Evolutionary conservation across 2,888 invertebrate species (phyloP).

Genomic region (Agriopis marginaria): DNA sequence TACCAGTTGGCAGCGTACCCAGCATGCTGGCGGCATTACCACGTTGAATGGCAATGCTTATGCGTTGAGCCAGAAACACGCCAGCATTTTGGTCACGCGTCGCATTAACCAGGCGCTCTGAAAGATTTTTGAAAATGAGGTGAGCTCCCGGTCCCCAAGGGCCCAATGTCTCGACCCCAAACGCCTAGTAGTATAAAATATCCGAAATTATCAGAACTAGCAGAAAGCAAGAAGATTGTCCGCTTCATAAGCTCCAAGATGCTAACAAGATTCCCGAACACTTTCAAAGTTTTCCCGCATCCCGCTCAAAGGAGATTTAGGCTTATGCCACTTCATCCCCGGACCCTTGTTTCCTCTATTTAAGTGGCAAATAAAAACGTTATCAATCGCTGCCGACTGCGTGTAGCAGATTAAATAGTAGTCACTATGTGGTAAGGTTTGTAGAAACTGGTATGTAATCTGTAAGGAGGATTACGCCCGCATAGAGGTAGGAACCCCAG

Average conservation of each 20-base stretch:
- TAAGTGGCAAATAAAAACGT: constrained; percentile 69
- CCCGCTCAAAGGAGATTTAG: constrained; percentile 54
- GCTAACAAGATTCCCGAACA: constrained; percentile 44
- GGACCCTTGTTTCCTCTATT: constrained; percentile 60
- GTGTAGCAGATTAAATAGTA: constrained; percentile 25
- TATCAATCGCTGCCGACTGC: constrained; percentile 62
- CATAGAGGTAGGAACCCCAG: constrained; percentile 47
- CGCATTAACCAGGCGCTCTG: too few relatives aligned
- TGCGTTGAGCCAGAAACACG: too few relatives aligned
- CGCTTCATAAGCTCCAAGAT: constrained; percentile 34
- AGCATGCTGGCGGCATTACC: too few relatives aligned
- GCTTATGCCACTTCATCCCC: constrained; percentile 56
- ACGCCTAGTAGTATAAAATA: neutral
- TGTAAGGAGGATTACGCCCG: constrained; percentile 52
- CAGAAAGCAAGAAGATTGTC: constrained; percentile 5
- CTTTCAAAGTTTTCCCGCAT: constrained; percentile 45
- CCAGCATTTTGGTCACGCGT: too few relatives aligned
- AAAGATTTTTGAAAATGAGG: too few relatives aligned
- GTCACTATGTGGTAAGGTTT: neutral
- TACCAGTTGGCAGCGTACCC: too few relatives aligned
- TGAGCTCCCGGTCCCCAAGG: too few relatives aligned
- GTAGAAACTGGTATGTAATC: constrained; percentile 2
- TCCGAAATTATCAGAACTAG: constrained; percentile 6
- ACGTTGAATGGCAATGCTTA: too few relatives aligned
- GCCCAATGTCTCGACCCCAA: too few relatives aligned